Percentiles rank a stretch among this genome's conserved stretches.
phyloP scores from a whole-genome alignment of 1,140 invertebrate species.

The Brachionus sp. region DNA sequence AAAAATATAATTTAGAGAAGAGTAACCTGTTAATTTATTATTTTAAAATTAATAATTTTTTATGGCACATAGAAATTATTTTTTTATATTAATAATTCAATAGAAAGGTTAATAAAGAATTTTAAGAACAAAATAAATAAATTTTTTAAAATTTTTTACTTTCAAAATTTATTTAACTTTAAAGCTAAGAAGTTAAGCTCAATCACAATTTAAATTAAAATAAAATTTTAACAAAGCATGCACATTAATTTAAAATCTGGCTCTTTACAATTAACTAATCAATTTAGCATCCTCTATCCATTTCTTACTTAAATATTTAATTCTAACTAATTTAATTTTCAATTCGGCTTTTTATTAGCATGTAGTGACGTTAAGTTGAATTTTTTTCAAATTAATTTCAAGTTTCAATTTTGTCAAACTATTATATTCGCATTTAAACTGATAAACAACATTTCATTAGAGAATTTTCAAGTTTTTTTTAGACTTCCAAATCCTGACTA shows the following conservation, averaged over 20 bases:
- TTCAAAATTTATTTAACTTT: background rate
- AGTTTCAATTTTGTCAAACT: background rate
- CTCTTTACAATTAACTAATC: background rate
- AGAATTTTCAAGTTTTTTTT: background rate
- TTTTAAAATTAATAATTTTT: no score
- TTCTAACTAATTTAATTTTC: background rate
- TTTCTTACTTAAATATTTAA: background rate
- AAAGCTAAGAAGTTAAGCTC: background rate
- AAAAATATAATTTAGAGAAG: no score
- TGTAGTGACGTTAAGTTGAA: background rate
- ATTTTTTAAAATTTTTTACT: no score
- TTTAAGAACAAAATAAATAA: no score
- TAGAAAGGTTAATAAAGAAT: no score
- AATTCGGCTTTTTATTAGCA: background rate
- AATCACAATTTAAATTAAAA: background rate
- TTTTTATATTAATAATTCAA: no score
- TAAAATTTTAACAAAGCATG: background rate
- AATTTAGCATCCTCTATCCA: background rate
- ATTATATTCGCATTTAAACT: background rate
- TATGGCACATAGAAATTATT: no score
- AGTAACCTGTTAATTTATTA: no score
- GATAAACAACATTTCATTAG: background rate
- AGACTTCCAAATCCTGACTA: background rate
- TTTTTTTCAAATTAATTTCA: background rate
- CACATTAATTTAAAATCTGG: background rate